A percentile compares a stretch with the other conserved stretches of the same genome.
phyloP scores from a whole-genome alignment of 2,888 invertebrate species.

The Drosophila limbata region DNA sequence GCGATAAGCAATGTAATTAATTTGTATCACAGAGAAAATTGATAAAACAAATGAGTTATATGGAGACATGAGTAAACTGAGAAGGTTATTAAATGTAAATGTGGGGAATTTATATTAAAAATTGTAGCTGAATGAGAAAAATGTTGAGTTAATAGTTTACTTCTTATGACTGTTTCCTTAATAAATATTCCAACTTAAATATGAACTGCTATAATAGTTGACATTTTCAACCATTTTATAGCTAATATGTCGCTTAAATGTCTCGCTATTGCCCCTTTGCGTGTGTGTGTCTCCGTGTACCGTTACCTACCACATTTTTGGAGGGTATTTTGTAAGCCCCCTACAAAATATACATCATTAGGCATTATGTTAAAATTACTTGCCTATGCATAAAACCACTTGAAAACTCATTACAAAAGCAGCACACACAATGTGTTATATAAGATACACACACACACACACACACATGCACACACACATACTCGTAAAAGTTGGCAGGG shows the following conservation, averaged over 20 bases:
- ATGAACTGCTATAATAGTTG: not conserved
- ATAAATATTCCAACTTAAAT: not conserved
- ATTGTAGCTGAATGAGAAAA: too few species aligned
- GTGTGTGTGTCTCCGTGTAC: constrained; percentile 2
- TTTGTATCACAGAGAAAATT: not conserved
- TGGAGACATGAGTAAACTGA: not conserved
- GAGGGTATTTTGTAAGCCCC: constrained; percentile 44
- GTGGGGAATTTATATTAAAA: not conserved
- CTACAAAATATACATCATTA: constrained; percentile 72
- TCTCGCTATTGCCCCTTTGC: constrained; percentile 36
- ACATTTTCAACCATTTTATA: constrained; percentile 11
- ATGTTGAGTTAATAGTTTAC: too few species aligned
- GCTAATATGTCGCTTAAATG: constrained; percentile 27
- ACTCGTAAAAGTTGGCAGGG: not conserved
- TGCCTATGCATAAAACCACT: constrained; percentile 79
- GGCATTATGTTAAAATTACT: constrained; percentile 77
- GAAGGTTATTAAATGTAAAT: not conserved
- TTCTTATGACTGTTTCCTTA: too few species aligned
- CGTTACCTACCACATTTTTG: constrained; percentile 22
- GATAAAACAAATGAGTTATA: not conserved
- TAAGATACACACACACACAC: constrained; percentile 22
- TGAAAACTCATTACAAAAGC: constrained; percentile 77
- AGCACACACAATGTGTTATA: constrained; percentile 41
- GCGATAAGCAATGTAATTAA: constrained; percentile 31
- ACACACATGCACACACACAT: constrained; percentile 21